phyloP scores from a whole-genome alignment of 2,888 invertebrate species.

The Agriotes lineatus region DNA sequence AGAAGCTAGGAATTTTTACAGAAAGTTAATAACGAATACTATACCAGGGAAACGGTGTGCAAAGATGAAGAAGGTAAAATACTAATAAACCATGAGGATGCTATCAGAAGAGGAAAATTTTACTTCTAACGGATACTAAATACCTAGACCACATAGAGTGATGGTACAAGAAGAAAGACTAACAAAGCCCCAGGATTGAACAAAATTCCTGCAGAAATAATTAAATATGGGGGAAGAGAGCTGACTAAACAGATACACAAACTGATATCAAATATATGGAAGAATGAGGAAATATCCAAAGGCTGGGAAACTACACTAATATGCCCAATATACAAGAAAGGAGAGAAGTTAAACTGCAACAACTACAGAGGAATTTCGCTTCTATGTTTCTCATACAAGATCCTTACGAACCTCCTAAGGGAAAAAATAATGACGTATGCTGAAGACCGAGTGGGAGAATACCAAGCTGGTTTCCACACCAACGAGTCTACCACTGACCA shows the following conservation, averaged over 20 bases:
- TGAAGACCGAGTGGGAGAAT: not conserved
- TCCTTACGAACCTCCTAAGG: too few species aligned
- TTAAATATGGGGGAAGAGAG: not conserved
- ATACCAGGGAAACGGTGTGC: too few species aligned
- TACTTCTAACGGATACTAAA: not conserved
- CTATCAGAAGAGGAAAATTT: too few species aligned
- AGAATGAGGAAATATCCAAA: not conserved
- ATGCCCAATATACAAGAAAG: not conserved
- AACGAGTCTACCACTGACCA: too few species aligned
- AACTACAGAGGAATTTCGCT: too few species aligned
- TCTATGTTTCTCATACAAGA: too few species aligned
- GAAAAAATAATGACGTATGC: not conserved
- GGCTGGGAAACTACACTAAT: not conserved
- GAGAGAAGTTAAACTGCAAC: too few species aligned
- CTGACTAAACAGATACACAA: not conserved
- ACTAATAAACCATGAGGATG: too few species aligned
- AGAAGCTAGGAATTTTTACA: too few species aligned
- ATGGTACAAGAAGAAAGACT: too few species aligned
- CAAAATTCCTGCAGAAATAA: not conserved
- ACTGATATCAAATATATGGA: not conserved
- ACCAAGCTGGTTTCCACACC: not conserved
- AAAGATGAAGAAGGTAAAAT: too few species aligned
- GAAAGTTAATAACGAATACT: too few species aligned
- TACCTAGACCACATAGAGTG: not conserved
- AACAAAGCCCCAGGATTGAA: not conserved